Conservation (phyloP, 2,797 vertebrate species). For the Octomys mimax region DNA sequence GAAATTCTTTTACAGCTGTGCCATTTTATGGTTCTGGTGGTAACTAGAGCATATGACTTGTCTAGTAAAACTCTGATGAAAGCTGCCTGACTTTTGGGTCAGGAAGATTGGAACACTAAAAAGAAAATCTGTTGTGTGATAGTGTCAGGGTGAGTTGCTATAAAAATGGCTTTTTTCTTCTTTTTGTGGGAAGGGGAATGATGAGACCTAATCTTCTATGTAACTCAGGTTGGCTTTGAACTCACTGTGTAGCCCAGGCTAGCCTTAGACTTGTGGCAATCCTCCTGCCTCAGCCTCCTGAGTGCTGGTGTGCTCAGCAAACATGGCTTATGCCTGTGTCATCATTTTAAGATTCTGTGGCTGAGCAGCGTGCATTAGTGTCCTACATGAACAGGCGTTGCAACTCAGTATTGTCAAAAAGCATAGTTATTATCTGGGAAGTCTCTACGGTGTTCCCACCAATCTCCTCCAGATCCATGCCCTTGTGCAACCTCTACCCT, state of each 20-base stretch:
- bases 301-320: neutral
- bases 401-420: slow-evolving; percentile 5
- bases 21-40: slow-evolving; percentile 13
- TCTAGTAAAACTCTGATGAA: slow-evolving; percentile 1
- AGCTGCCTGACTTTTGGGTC: neutral
- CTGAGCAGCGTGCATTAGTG: neutral
- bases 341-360: neutral
- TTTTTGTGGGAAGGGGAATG: neutral
- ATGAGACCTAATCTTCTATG: neutral
- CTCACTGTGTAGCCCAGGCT: neutral
- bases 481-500: neutral
- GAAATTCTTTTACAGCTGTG: neutral
- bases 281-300: neutral
- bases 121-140: neutral
- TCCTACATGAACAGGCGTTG: slow-evolving; percentile 6
- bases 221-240: neutral
- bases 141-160: neutral
- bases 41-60: neutral
- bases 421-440: neutral
- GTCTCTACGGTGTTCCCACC: neutral
- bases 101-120: neutral
- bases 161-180: neutral
- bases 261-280: neutral
- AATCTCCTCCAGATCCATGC: neutral
- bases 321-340: neutral